Evolutionary conservation across 2,888 invertebrate species (phyloP).

Genomic region (Eristalis intricaria): DNA sequence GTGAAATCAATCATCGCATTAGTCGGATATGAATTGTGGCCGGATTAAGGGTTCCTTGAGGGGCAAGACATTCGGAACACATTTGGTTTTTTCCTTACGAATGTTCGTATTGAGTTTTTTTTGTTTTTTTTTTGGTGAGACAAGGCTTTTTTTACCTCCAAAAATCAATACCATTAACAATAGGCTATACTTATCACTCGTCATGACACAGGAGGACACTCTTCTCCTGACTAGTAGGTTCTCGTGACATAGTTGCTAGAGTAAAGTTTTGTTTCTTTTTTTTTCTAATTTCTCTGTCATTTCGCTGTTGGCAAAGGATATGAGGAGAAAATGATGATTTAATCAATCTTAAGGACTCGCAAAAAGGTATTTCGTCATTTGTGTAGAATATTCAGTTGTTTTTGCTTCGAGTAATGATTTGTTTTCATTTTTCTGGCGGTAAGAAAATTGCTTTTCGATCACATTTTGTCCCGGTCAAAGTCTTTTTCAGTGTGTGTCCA

Average conservation of each 20-base stretch:
- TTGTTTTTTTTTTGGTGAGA: conserved; percentile 6
- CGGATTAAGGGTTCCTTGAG: conserved; percentile 7
- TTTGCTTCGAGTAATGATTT: conserved; percentile 2
- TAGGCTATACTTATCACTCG: conserved; percentile 66
- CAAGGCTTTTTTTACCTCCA: conserved; percentile 21
- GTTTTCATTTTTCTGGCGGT: conserved; percentile 24
- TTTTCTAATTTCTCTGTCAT: conserved; percentile 1
- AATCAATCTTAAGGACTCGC: conserved; percentile 2
- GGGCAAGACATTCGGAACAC: neutral
- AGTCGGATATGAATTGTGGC: neutral
- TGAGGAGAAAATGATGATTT: conserved; percentile 20
- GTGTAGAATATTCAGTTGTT: conserved; percentile 11
- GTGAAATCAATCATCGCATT: neutral
- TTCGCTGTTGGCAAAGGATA: conserved; percentile 10
- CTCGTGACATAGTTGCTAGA: conserved; percentile 62
- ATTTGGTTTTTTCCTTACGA: neutral
- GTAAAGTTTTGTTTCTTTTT: conserved; percentile 18
- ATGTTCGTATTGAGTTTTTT: conserved; percentile 34
- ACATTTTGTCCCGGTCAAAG: conserved; percentile 67
- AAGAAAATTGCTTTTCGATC: conserved; percentile 35
- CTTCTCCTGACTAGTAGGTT: conserved; percentile 50
- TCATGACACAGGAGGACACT: conserved; percentile 49
- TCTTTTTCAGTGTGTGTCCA: conserved; percentile 44
- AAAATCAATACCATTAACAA: conserved; percentile 70
- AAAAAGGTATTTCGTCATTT: conserved; percentile 40